Percentiles rank a stretch among this genome's conserved stretches.
phyloP scores from a whole-genome alignment of 2,797 vertebrate genomes.

The Labeo calbasu region DNA sequence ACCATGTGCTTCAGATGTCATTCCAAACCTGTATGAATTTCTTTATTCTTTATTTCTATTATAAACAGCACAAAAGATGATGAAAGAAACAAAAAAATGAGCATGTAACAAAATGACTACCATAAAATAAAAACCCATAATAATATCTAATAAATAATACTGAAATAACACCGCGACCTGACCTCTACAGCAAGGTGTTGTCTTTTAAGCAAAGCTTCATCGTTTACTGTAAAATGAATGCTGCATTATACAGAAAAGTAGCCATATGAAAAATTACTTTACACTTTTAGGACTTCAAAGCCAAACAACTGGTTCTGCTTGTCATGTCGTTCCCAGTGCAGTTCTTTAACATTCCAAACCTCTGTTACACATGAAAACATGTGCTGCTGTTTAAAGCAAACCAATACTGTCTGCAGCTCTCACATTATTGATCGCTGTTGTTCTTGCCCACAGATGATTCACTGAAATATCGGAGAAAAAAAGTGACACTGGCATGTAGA shows the following conservation, averaged over 20 bases:
- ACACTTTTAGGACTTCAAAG: conserved; percentile 30
- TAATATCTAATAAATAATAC: neutral
- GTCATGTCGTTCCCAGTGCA: conserved; percentile 32
- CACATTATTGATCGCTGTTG: conserved; percentile 27
- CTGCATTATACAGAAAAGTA: conserved; percentile 11
- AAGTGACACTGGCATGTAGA: conserved; percentile 26
- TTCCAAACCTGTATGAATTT: too few relatives aligned
- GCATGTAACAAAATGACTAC: neutral
- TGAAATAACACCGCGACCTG: neutral
- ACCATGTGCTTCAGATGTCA: neutral
- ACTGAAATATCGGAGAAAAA: conserved; percentile 1
- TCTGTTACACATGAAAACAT: conserved; percentile 1
- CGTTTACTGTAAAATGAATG: neutral
- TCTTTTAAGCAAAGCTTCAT: conserved; percentile 16
- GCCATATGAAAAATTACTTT: neutral
- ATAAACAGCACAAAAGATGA: too few relatives aligned
- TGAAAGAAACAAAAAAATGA: neutral
- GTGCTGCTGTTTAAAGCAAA: conserved; percentile 27
- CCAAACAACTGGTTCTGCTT: conserved; percentile 45
- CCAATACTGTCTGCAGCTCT: conserved; percentile 29
- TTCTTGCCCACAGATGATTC: conserved; percentile 47
- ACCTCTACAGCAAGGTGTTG: conserved; percentile 18
- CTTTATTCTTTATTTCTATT: too few relatives aligned
- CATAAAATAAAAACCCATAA: too few relatives aligned
- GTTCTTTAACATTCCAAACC: conserved; percentile 1